Evolutionary conservation across 1,140 invertebrate genomes (phyloP).

Genomic region (Aphelenchoides fujianensis): DNA sequence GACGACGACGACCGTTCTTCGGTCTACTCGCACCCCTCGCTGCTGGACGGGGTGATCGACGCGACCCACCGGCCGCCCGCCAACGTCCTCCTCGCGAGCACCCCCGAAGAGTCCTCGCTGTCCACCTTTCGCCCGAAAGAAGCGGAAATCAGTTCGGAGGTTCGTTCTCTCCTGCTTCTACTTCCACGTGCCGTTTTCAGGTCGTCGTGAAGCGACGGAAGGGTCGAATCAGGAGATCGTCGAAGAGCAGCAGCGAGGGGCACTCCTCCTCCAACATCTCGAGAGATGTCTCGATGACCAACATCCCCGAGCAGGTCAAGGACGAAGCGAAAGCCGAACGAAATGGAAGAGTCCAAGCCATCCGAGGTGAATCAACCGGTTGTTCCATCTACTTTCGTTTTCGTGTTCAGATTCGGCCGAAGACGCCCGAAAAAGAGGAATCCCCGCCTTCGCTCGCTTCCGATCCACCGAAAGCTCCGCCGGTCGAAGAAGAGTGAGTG

Average conservation of each 20-base stretch:
- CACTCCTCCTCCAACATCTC: slow-evolving; percentile 3
- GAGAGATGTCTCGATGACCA: not conserved
- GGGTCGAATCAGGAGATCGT: slow-evolving; percentile 28
- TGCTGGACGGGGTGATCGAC: slow-evolving; percentile 44
- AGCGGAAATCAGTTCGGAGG: not conserved
- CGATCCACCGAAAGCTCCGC: no score
- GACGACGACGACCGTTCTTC: slow-evolving; percentile 56
- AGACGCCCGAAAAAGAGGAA: no score
- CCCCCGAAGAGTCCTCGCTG: slow-evolving; percentile 20
- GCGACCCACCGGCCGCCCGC: slow-evolving; percentile 22
- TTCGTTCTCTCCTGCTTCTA: not conserved
- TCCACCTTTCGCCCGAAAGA: not conserved
- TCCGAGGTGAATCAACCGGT: no score
- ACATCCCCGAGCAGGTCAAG: not conserved
- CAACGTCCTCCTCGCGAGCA: slow-evolving; percentile 21
- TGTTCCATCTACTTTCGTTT: no score
- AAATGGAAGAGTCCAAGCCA: no score
- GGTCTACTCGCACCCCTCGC: slow-evolving; percentile 60
- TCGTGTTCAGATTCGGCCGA: no score
- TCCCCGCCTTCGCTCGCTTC: no score
- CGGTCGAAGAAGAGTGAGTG: no score
- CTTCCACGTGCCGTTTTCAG: slow-evolving; percentile 37
- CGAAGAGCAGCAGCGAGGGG: slow-evolving; percentile 41
- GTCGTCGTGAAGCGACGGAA: slow-evolving; percentile 48
- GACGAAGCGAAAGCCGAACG: not conserved